These are phyloP conservation scores for Lycodopsis pacificus DNA, from an alignment of 2,797 vertebrate species.

Conservation along the genomic window DNA sequence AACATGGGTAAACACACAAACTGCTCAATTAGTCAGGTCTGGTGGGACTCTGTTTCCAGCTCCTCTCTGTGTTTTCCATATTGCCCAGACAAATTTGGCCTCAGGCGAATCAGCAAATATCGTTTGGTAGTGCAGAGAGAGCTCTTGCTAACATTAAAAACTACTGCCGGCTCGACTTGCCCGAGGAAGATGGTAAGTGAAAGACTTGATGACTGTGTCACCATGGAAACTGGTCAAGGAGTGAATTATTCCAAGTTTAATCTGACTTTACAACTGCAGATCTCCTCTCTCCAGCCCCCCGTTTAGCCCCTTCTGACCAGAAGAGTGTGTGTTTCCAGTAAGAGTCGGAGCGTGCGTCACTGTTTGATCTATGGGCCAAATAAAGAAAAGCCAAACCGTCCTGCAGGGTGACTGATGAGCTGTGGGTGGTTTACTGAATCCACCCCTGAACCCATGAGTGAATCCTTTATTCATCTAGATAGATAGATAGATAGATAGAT, in stretches of 20 bases:
- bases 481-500: constrained; percentile 25
- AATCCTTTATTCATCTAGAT: constrained; percentile 12
- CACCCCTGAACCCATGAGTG: constrained; percentile 34
- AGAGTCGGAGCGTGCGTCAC: constrained; percentile 58
- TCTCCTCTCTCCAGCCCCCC: constrained; percentile 18
- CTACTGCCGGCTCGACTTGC: constrained; percentile 55
- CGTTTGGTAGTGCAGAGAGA: constrained; percentile 50
- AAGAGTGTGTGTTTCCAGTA: constrained; percentile 68
- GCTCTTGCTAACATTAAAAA: constrained; percentile 55
- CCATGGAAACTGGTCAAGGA: constrained; percentile 74
- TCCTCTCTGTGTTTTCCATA: constrained; percentile 62
- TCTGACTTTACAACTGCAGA: constrained; percentile 42
- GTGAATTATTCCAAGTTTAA: constrained; percentile 60
- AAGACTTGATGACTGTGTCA: constrained; percentile 57
- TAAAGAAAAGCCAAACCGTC: constrained; percentile 43
- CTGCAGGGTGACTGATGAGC: constrained; percentile 39
- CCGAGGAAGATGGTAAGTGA: constrained; percentile 48
- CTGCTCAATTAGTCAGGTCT: constrained; percentile 52
- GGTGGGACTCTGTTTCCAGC: constrained; percentile 43
- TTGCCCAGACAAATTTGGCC: constrained; percentile 66
- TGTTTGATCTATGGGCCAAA: constrained; percentile 54
- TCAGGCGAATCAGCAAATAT: constrained; percentile 59
- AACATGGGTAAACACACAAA: constrained; percentile 56
- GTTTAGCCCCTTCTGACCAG: constrained; percentile 41
- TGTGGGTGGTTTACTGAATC: constrained; percentile 49